These are phyloP conservation scores for Scotopteryx bipunctaria DNA, from an alignment of 2,888 invertebrate species.

Conservation along the genomic window DNA sequence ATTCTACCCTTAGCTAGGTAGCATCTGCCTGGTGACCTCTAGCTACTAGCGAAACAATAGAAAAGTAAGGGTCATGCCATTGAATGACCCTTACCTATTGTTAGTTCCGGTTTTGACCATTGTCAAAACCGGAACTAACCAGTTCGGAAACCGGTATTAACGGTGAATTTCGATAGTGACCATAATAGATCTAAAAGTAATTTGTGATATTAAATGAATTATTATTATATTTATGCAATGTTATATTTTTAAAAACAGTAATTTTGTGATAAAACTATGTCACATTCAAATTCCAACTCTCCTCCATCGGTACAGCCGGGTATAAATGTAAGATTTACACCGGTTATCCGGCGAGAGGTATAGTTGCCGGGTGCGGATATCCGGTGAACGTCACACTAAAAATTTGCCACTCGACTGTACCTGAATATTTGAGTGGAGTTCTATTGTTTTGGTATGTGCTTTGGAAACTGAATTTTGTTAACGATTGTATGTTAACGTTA, in stretches of 20 bases:
- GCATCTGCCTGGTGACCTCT: slow-evolving; percentile 67
- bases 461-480: slow-evolving; percentile 11
- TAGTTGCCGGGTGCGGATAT: slow-evolving; percentile 61
- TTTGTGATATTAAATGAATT: too few species aligned
- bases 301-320: slow-evolving; percentile 48
- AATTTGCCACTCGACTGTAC: slow-evolving; percentile 41
- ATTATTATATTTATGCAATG: too few species aligned
- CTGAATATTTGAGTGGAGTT: slow-evolving; percentile 35
- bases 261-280: too few species aligned
- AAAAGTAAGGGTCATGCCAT: slow-evolving; percentile 67
- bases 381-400: slow-evolving; percentile 53
- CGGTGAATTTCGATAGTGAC: slow-evolving; percentile 35
- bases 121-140: slow-evolving; percentile 67
- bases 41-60: slow-evolving; percentile 55
- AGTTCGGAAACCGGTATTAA: slow-evolving; percentile 51
- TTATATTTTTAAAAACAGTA: too few species aligned
- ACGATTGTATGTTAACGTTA: not conserved
- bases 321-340: slow-evolving; percentile 79
- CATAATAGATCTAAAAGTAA: slow-evolving; percentile 25
- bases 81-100: too few species aligned
- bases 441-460: slow-evolving; percentile 28
- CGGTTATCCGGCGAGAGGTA: slow-evolving; percentile 72
- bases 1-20: slow-evolving; percentile 27
- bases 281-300: slow-evolving; percentile 26
- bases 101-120: too few species aligned